Evolutionary conservation across 2,888 invertebrate genomes (phyloP).

Genomic region (Cosmorhoe ocellata): DNA sequence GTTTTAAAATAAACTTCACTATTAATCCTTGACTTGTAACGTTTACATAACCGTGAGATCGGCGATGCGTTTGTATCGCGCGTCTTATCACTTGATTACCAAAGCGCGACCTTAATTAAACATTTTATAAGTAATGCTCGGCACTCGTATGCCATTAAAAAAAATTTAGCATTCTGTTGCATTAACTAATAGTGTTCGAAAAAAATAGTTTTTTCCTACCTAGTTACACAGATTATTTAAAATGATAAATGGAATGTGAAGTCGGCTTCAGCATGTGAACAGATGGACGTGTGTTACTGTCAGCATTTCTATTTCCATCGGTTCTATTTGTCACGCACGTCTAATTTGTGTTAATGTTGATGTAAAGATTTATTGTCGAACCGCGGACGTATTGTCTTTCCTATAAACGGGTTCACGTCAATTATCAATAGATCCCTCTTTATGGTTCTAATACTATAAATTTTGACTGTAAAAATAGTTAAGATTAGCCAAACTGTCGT

Average conservation of each 20-base stretch:
- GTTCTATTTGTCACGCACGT: conserved; percentile 75
- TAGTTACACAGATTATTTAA: conserved; percentile 67
- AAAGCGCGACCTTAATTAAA: too few species aligned
- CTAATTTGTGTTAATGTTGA: conserved; percentile 76
- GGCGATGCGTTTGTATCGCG: conserved; percentile 10
- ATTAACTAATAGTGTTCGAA: too few species aligned
- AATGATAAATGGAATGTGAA: conserved; percentile 77
- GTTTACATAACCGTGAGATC: conserved; percentile 71
- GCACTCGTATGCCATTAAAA: too few species aligned
- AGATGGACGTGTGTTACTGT: conserved; percentile 75
- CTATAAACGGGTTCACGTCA: conserved; percentile 19
- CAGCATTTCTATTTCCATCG: conserved; percentile 70
- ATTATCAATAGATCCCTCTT: conserved; percentile 23
- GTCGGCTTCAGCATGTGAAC: conserved; percentile 57
- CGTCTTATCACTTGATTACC: background rate
- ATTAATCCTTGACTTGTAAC: conserved; percentile 73
- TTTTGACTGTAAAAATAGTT: conserved; percentile 17
- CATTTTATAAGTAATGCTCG: too few species aligned
- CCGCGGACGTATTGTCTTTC: conserved; percentile 30
- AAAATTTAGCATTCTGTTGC: too few species aligned
- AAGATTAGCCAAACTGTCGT: conserved; percentile 5
- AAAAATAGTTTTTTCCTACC: conserved; percentile 7
- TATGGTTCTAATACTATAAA: conserved; percentile 21
- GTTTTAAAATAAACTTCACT: conserved; percentile 75
- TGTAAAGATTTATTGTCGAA: conserved; percentile 66